These are phyloP conservation scores for Aricia agestis DNA, from an alignment of 1,140 invertebrate genomes.

Conservation along the genomic window DNA sequence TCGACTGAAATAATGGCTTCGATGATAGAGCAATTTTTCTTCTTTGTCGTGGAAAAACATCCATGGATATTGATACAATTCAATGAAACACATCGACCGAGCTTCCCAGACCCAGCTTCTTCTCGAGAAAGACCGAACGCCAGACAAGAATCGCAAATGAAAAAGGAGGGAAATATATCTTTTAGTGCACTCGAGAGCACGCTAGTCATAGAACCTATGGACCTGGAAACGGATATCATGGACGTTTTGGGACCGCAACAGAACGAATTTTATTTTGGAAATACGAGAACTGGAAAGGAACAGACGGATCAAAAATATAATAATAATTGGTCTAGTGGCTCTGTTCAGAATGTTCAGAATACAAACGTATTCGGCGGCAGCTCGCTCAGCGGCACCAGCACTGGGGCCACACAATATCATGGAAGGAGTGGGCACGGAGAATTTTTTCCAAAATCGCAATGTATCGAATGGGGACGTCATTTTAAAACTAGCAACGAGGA, in stretches of 20 bases:
- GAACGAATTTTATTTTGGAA: too few species aligned
- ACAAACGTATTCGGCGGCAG: not conserved
- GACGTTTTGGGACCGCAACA: not conserved
- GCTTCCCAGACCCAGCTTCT: too few species aligned
- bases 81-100: not conserved
- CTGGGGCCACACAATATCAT: too few species aligned
- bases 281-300: not conserved
- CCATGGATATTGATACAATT: not conserved
- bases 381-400: not conserved
- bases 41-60: not conserved
- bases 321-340: not conserved
- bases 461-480: not conserved
- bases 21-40: not conserved
- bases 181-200: not conserved
- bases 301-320: not conserved
- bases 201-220: not conserved
- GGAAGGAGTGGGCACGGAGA: too few species aligned
- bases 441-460: not conserved
- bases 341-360: not conserved
- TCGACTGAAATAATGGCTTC: not conserved
- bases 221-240: not conserved
- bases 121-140: not conserved
- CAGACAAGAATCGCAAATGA: not conserved
- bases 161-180: not conserved
- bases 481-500: not conserved